phyloP scores from a whole-genome alignment of 2,797 vertebrate species.

The Menidia menidia region DNA sequence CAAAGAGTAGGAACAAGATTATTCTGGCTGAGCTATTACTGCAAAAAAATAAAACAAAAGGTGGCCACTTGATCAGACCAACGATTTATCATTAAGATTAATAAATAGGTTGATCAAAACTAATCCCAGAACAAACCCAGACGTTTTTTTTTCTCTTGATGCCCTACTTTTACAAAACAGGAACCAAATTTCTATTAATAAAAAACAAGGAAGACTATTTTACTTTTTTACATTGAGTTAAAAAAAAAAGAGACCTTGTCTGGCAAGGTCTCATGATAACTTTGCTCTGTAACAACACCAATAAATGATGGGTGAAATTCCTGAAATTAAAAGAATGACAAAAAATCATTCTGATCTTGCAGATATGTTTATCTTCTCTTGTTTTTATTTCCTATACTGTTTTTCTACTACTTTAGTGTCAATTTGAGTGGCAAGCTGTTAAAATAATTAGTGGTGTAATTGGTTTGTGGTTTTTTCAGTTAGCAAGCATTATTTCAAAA shows the following conservation, averaged over 20 bases:
- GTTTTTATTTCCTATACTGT: neutral
- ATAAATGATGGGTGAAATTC: neutral
- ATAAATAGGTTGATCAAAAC: neutral
- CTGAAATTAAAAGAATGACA: neutral
- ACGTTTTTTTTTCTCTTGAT: neutral
- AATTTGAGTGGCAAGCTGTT: neutral
- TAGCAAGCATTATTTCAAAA: neutral
- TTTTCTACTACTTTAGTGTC: too few species aligned
- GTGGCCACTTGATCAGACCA: neutral
- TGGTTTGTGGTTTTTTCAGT: neutral
- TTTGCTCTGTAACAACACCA: conserved; percentile 19
- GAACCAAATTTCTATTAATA: conserved; percentile 59
- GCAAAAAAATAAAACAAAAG: neutral
- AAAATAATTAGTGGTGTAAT: conserved; percentile 7
- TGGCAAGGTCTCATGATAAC: conserved; percentile 56
- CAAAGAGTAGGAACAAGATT: too few species aligned
- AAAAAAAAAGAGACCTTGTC: conserved; percentile 64
- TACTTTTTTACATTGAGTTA: conserved; percentile 18
- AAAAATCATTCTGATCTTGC: neutral
- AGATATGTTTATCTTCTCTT: neutral
- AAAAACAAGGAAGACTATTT: conserved; percentile 56
- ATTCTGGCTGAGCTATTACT: too few species aligned
- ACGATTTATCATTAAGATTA: neutral
- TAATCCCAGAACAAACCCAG: neutral
- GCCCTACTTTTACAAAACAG: conserved; percentile 43